phyloP scores from a whole-genome alignment of 1,140 invertebrate genomes.

The honey bee (Apis mellifera) region DNA sequence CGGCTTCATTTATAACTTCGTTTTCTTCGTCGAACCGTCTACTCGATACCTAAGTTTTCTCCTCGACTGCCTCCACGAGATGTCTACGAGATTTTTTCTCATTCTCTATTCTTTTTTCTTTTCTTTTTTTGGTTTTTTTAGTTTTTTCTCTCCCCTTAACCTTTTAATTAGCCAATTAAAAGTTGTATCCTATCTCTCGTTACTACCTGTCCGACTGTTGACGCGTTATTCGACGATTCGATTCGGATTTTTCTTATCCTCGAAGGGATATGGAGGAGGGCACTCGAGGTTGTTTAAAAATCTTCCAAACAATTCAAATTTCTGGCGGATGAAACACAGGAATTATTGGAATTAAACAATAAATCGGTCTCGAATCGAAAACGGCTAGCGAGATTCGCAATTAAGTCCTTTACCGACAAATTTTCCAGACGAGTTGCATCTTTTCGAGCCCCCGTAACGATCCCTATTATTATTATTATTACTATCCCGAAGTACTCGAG shows the following conservation, averaged over 20 bases:
- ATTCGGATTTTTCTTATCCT: no score
- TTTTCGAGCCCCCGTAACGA: neutral
- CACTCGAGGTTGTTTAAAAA: no score
- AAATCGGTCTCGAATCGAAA: neutral
- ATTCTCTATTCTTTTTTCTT: no score
- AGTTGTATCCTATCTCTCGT: neutral
- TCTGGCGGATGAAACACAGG: no score
- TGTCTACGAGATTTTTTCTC: neutral
- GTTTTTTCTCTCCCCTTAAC: no score
- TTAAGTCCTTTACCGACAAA: neutral
- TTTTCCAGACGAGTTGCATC: neutral
- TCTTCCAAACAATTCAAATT: no score
- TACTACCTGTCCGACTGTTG: neutral
- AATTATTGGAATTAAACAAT: no score
- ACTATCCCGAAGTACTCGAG: neutral
- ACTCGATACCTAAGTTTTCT: conserved; percentile 27
- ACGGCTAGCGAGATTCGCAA: neutral
- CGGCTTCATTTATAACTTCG: conserved; percentile 69
- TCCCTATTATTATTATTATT: conserved; percentile 5
- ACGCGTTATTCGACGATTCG: no score
- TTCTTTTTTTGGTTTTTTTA: no score
- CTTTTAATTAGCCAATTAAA: neutral
- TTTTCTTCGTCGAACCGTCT: conserved; percentile 46
- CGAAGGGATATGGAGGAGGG: no score
- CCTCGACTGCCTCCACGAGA: neutral